These are phyloP conservation scores for Drosophila lacicola DNA, from an alignment of 2,888 invertebrate species.

Conservation along the genomic window DNA sequence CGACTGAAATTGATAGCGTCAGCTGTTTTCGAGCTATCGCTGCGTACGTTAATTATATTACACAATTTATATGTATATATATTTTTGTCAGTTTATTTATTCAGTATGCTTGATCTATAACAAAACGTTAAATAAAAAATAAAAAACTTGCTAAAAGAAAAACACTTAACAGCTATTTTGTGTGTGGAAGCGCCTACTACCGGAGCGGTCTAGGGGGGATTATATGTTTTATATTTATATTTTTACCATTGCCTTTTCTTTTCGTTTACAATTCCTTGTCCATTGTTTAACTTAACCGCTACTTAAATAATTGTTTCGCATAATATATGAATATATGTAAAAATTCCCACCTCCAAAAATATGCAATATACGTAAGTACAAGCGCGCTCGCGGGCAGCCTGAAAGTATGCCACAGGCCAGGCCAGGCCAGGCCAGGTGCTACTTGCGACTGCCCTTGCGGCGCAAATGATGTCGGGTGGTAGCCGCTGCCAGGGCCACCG, in stretches of 20 bases:
- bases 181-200: conserved; percentile 39
- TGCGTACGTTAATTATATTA: conserved; percentile 24
- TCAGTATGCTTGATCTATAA: conserved; percentile 67
- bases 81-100: conserved; percentile 51
- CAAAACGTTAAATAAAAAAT: conserved; percentile 49
- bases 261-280: conserved; percentile 39
- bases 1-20: conserved; percentile 53
- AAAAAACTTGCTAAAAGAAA: conserved; percentile 34
- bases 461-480: conserved; percentile 72
- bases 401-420: conserved; percentile 36
- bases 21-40: conserved; percentile 31
- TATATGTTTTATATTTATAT: conserved; percentile 16
- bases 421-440: neutral
- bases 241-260: conserved; percentile 16
- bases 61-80: conserved; percentile 5
- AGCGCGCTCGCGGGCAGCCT: conserved; percentile 8
- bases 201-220: conserved; percentile 14
- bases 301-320: conserved; percentile 25
- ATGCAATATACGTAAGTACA: conserved; percentile 49
- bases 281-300: conserved; percentile 27
- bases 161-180: conserved; percentile 42
- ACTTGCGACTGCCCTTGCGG: conserved; percentile 78
- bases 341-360: conserved; percentile 42
- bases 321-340: conserved; percentile 3
- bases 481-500: conserved; percentile 56